Evolutionary conservation across 2,888 invertebrate genomes (phyloP), one percentile per base, ranked within the genome.

Genomic region (Cheilosia vernalis): DNA sequence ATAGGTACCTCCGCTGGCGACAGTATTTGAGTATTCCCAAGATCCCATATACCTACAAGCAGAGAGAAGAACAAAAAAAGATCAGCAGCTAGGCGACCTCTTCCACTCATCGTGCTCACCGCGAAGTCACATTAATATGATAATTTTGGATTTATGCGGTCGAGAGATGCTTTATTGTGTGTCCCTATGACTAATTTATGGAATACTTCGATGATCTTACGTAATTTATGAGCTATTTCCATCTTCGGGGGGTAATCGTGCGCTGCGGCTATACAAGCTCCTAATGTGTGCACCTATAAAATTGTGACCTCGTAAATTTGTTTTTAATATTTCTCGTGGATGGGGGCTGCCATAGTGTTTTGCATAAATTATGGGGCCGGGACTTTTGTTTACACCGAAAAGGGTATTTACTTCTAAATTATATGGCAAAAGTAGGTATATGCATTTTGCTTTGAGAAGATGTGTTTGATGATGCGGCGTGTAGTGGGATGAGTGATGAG

Each of bases 121-220:
- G 56, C 56, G 72, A 67, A 85, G 72, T 85, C 85, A 85, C 81
- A 85, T 85, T 81, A 85, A 85, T 76, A 85, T 85, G 85, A 80
- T 85, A 85, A 85, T 85, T 81, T 81, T 77, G 70, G 44, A 81
- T 85, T 85, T 81, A 85, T 85, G 80, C 60, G 85, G 70, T 81
- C 85, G 76, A 81, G 70, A 85, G 81, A 85, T 85, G 85, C 85
- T 85, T 85, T 85, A 85, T 85, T 81, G 67, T 81, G 81, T 81
- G 85, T 85, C 85, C 85, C 85, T 80, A 77, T 85, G 85, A 85
- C 85, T 85, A 85, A 85, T 85, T 85, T 85, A 80, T 76, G 81
- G 80, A 81, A 85, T 72, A 77, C 72, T 76, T 85, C 81, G 81
- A 85, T 85, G 85, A 85, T 85, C 76, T 85, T 81, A 21, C 21